Base-by-base conservation (phyloP, 2,888 invertebrate species). In the Dynastes tityus region DNA sequence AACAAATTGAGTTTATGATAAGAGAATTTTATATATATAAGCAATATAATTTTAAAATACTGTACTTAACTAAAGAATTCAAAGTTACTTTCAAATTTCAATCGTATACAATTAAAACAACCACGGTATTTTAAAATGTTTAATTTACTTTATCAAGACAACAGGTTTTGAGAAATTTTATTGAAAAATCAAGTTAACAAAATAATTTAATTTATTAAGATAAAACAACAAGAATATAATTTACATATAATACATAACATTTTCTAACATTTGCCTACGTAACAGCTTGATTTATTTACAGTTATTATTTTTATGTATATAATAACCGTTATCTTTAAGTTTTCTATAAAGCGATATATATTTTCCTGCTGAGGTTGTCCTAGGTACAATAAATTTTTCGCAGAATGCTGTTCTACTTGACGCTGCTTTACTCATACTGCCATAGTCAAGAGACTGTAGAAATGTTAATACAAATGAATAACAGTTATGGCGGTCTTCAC, bases 381-480 rank as follows among this genome's bases (percentile, higher is more conserved):
- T 91, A 2, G 96, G 96, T 78, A 96, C 92, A 82, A 97, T 95
- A 88, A 94, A 95, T 85, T 93, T 92, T 87, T 94, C 93, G 86
- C 96, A 97, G 89, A 97, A 95, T 37, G 90, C 89, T 79, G 94
- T 95, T 82, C 94, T 89, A 82, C 88, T 93, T 9, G 89, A 89
- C 22, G 95, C 94, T 70, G 93, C 93, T 83, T 92, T 91, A 75
- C 94, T 94, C 58, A 95, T 90, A 82, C 92, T 92, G 6, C 93
- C 93, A 85, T 94, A 94, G 82, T 93, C 92, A 16, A 97, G 90
- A 58, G 92, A 91, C 84, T 93, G 91, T 77, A 97, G 88, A 88
- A 97, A 97, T 51, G 94, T 92, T 79, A 97, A 89, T 9, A 97
- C 95, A 89, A 97, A 97, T 64, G 94, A 94, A 85, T 96, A 97